Percentiles rank a stretch among this genome's conserved stretches.
Evolutionary conservation across 2,888 invertebrate species (phyloP).

Genomic region (Cacoxenus indagator): DNA sequence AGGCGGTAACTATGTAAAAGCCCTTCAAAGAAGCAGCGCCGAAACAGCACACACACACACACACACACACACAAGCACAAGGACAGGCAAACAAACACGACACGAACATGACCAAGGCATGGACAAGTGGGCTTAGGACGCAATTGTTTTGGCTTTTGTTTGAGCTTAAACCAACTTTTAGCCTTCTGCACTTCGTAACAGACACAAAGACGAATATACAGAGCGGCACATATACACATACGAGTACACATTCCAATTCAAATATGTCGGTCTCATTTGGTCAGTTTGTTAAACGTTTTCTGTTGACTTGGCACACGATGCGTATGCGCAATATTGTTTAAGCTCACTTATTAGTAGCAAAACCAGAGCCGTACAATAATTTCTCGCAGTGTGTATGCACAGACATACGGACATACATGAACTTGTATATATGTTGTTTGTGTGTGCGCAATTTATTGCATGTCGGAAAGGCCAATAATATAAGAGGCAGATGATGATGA

Average conservation of each 20-base stretch:
- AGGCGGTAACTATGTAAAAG: slow-evolving; percentile 62
- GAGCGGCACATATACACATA: slow-evolving; percentile 13
- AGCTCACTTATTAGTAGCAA: slow-evolving; percentile 22
- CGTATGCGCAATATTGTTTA: slow-evolving; percentile 57
- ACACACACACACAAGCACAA: slow-evolving; percentile 38
- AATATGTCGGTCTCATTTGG: slow-evolving; percentile 52
- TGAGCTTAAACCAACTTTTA: slow-evolving; percentile 54
- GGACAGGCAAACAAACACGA: neutral
- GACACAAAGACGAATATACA: slow-evolving; percentile 13
- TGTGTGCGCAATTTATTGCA: slow-evolving; percentile 64
- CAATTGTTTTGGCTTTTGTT: slow-evolving; percentile 44
- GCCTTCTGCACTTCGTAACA: slow-evolving; percentile 43
- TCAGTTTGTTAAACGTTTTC: slow-evolving; percentile 42
- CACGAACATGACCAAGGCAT: slow-evolving; percentile 21
- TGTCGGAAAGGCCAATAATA: slow-evolving; percentile 65
- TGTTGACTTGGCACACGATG: slow-evolving; percentile 57
- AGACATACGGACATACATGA: neutral
- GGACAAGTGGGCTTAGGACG: slow-evolving; percentile 52
- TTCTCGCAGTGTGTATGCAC: slow-evolving; percentile 9
- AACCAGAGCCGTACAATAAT: slow-evolving; percentile 22
- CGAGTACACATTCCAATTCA: slow-evolving; percentile 41
- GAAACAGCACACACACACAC: slow-evolving; percentile 21
- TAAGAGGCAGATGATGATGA: slow-evolving; percentile 34
- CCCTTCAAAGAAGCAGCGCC: slow-evolving; percentile 41
- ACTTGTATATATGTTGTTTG: slow-evolving; percentile 54